Percentiles rank a stretch among this genome's conserved stretches.
These are phyloP conservation scores for Chrysopa pallens DNA, from an alignment of 1,140 invertebrate genomes.

Conservation along the genomic window DNA sequence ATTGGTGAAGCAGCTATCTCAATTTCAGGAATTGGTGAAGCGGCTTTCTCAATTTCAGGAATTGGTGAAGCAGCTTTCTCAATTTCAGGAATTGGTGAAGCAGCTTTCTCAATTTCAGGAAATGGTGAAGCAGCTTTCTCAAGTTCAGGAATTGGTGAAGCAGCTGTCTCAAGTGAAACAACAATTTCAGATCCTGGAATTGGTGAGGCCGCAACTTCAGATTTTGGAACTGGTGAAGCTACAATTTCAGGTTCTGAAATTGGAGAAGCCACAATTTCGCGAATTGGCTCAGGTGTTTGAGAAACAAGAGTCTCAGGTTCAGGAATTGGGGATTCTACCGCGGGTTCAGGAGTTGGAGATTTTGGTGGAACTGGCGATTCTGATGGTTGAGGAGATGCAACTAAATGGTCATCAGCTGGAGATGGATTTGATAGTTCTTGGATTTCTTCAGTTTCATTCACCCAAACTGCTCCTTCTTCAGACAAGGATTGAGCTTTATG, in stretches of 20 bases:
- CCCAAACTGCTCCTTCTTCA: not conserved
- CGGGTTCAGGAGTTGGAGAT: constrained; percentile 4
- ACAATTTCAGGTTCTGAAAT: not conserved
- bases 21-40: constrained; percentile 4
- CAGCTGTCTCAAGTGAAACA: constrained; percentile 10
- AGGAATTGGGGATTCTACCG: constrained; percentile 3
- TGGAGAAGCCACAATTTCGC: constrained; percentile 4
- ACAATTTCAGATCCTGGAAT: constrained; percentile 2
- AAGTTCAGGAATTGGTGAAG: constrained; percentile 5
- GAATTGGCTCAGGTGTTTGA: constrained; percentile 3
- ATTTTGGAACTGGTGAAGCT: constrained; percentile 6
- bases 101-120: not conserved
- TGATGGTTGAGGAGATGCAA: not conserved
- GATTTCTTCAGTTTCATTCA: not conserved
- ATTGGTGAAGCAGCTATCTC: constrained; percentile 4
- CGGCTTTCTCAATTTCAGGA: not conserved
- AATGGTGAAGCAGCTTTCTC: constrained; percentile 3
- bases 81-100: constrained; percentile 4
- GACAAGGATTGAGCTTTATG: not conserved
- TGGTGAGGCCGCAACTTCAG: constrained; percentile 5
- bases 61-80: constrained; percentile 4
- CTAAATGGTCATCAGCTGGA: not conserved
- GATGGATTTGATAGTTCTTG: not conserved
- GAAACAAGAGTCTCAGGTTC: constrained; percentile 1
- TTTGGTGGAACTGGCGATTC: constrained; percentile 8